Evolutionary conservation across 2,888 invertebrate species (phyloP), one percentile per base, ranked within the genome.

Genomic region (Orthonevra nobilis): DNA sequence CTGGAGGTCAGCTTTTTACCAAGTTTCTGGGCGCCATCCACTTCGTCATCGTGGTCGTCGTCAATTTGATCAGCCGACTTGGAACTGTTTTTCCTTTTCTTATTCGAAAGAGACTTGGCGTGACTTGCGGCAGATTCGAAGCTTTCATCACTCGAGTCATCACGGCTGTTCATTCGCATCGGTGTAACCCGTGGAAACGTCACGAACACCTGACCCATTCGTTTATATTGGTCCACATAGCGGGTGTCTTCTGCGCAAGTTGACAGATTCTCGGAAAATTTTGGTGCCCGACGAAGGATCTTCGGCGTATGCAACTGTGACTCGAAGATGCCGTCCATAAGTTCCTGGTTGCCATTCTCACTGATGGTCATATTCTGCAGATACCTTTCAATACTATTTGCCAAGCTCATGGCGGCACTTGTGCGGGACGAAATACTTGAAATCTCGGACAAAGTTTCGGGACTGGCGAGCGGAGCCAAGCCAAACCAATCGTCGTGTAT

Each of bases 361-460:
- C 81, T 74, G 6, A 83, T 82, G 1, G 82, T 81, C 20, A 84
- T 83, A 34, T 86, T 85, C 69, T 88, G 89, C 26, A 89, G 81
- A 81, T 88, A 87, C 42, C 87, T 85, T 70, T 89, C 86, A 68
- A 88, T 86, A 81, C 88, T 87, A 74, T 88, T 87, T 40, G 86
- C 87, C 74, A 87, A 81, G 69, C 89, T 90, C 74, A 89, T 89
- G 40, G 91, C 90, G 56, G 92, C 89, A 82, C 92, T 92, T 15
- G 92, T 91, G 77, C 93, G 90, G 17, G 94, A 94, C 83, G 93
- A 92, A 60, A 94, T 91, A 85, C 94, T 94, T 1, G 94, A 94
- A n/a, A 94, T 91, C 86, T 95, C 95, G 0, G 94, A 95, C 9
- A 96, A 87, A 0, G 94, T 94, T 86, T 96, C 95, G 0, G 95